phyloP scores from a whole-genome alignment of 2,797 vertebrate species.

The Myotis daubentonii region DNA sequence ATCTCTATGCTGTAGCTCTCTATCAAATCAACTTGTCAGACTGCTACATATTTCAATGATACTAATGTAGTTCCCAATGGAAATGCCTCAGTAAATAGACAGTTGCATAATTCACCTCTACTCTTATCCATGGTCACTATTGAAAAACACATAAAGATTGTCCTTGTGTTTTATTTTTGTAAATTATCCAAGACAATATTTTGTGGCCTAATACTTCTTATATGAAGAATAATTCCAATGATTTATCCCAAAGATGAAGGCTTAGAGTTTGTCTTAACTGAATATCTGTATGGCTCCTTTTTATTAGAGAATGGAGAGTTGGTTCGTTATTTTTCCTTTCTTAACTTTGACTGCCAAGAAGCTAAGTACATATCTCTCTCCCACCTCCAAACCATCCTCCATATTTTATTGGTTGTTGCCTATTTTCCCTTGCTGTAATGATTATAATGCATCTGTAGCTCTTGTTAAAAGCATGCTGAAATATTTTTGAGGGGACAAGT shows the following conservation, averaged over 20 bases:
- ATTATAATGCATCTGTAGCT: constrained; percentile 2
- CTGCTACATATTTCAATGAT: constrained; percentile 16
- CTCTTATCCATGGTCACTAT: neutral
- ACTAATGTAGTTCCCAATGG: neutral
- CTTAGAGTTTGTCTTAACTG: neutral
- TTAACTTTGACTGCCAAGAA: constrained; percentile 3
- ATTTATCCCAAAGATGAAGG: constrained; percentile 25
- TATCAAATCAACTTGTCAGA: neutral
- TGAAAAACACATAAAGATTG: neutral
- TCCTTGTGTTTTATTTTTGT: neutral
- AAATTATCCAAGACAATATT: constrained; percentile 14
- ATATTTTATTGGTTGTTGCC: neutral
- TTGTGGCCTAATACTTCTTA: constrained; percentile 8
- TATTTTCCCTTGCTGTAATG: constrained; percentile 17
- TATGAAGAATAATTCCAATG: neutral
- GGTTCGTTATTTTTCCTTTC: neutral
- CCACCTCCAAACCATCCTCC: neutral
- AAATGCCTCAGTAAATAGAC: neutral
- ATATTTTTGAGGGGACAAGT: neutral
- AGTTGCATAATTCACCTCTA: neutral
- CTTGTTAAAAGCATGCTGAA: constrained; percentile 19
- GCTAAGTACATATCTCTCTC: neutral
- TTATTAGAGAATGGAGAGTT: constrained; percentile 18
- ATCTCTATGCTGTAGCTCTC: neutral
- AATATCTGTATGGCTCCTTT: neutral